Conservation (phyloP, 2,888 invertebrate species). For the Acrobasis consociella region DNA sequence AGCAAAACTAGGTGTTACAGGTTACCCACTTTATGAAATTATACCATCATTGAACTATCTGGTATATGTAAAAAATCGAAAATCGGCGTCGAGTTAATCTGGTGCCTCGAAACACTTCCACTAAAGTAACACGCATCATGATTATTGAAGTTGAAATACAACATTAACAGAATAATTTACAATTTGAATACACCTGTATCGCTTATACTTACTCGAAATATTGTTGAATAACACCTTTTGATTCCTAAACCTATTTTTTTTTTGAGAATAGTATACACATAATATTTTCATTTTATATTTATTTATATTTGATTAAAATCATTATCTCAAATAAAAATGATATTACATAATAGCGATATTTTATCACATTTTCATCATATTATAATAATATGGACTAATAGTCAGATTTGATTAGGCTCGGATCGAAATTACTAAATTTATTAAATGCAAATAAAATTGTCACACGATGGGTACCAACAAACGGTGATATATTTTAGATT, state of each 20-base stretch:
- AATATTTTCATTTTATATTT: constrained; percentile 25
- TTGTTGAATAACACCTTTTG: constrained; percentile 23
- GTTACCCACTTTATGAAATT: too few relatives aligned
- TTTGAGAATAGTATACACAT: constrained; percentile 26
- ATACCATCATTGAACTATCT: too few relatives aligned
- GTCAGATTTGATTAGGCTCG: constrained; percentile 61
- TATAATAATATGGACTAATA: constrained; percentile 42
- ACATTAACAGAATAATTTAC: constrained; percentile 27
- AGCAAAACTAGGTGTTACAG: too few relatives aligned
- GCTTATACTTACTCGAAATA: constrained; percentile 17
- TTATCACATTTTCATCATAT: constrained; percentile 52
- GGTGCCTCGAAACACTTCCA: background rate
- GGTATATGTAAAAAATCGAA: too few relatives aligned
- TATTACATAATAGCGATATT: constrained; percentile 40
- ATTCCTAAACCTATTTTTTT: constrained; percentile 24
- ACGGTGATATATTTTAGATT: constrained; percentile 32
- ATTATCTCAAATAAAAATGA: constrained; percentile 35
- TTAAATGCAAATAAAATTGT: constrained; percentile 66
- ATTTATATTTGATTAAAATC: constrained; percentile 30
- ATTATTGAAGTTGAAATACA: constrained; percentile 22
- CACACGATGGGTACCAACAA: constrained; percentile 44
- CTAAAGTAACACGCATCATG: constrained; percentile 17
- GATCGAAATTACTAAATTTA: constrained; percentile 59
- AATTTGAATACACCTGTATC: constrained; percentile 30
- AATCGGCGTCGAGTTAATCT: too few relatives aligned